Percentiles rank a stretch among this genome's conserved stretches.
Conservation (phyloP, 2,888 invertebrate genomes). For the Charanyca ferruginea region DNA sequence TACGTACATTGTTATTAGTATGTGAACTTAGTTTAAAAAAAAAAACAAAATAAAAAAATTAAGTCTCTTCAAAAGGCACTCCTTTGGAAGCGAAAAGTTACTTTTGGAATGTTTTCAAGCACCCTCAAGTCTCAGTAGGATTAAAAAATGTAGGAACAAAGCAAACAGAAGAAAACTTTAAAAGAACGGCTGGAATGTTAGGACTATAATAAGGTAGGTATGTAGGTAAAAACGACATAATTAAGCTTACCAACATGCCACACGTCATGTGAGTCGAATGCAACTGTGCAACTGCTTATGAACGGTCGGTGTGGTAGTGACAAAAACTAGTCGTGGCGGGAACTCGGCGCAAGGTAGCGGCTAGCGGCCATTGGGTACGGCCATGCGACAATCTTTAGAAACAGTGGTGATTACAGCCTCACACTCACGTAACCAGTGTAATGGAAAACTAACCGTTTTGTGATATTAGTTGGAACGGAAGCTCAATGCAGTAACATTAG, state of each 20-base stretch:
- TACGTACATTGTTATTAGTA: no score
- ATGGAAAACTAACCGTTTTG: conserved; percentile 54
- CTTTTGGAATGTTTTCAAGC: conserved; percentile 17
- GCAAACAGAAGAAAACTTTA: not conserved
- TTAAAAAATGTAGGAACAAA: conserved; percentile 5
- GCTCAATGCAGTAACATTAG: conserved; percentile 44
- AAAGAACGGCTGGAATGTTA: conserved; percentile 11
- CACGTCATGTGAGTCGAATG: conserved; percentile 62
- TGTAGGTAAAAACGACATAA: conserved; percentile 33
- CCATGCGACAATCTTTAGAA: conserved; percentile 68
- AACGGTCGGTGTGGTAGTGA: conserved; percentile 66
- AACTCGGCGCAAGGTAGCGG: conserved; percentile 65
- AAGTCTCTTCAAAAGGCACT: not conserved
- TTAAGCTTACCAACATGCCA: conserved; percentile 40
- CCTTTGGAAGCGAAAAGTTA: conserved; percentile 2
- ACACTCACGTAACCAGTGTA: conserved; percentile 54
- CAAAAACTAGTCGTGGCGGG: conserved; percentile 73
- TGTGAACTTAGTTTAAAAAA: no score
- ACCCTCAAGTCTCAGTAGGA: not conserved
- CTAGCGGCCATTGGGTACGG: conserved; percentile 65
- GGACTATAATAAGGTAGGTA: conserved; percentile 6
- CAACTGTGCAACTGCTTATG: conserved; percentile 69
- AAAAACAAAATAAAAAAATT: not conserved
- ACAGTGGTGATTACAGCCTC: conserved; percentile 59
- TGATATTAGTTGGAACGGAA: conserved; percentile 45